phyloP scores from a whole-genome alignment of 2,888 invertebrate genomes.

The Sphaerophoria taeniata region DNA sequence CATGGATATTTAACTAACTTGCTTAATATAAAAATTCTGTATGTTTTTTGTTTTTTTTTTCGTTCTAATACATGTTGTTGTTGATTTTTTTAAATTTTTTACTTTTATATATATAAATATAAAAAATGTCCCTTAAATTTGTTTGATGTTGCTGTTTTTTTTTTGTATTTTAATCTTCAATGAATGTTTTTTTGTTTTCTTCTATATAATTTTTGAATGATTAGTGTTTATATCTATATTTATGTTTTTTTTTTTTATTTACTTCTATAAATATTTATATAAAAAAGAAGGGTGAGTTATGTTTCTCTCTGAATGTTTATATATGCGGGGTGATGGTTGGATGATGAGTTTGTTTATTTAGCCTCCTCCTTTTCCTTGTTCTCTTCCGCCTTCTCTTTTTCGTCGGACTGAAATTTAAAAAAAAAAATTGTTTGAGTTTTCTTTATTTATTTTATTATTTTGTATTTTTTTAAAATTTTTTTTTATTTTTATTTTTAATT shows the following conservation, averaged over 20 bases:
- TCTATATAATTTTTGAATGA: conserved; percentile 72
- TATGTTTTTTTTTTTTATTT: conserved; percentile 66
- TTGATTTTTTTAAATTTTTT: conserved; percentile 75
- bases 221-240: conserved; percentile 74
- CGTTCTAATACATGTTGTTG: conserved; percentile 60
- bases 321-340: conserved; percentile 50
- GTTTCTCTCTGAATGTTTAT: conserved; percentile 70
- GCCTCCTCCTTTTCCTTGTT: conserved; percentile 87
- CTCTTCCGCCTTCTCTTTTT: conserved; percentile 90
- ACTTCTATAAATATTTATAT: conserved; percentile 75
- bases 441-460: no score
- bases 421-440: not conserved
- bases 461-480: not conserved
- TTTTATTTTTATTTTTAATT: no score
- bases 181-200: conserved; percentile 39
- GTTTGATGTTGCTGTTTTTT: conserved; percentile 64
- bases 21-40: conserved; percentile 71
- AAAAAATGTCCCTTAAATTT: conserved; percentile 72
- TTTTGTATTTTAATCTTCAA: conserved; percentile 54
- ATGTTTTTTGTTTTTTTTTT: conserved; percentile 43
- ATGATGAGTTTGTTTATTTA: conserved; percentile 79
- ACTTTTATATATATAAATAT: conserved; percentile 78
- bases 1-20: conserved; percentile 74
- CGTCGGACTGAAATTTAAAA: conserved; percentile 87
- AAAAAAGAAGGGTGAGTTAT: conserved; percentile 75